phyloP scores from a whole-genome alignment of 2,888 invertebrate species.

The Drosophila nr. fundita region DNA sequence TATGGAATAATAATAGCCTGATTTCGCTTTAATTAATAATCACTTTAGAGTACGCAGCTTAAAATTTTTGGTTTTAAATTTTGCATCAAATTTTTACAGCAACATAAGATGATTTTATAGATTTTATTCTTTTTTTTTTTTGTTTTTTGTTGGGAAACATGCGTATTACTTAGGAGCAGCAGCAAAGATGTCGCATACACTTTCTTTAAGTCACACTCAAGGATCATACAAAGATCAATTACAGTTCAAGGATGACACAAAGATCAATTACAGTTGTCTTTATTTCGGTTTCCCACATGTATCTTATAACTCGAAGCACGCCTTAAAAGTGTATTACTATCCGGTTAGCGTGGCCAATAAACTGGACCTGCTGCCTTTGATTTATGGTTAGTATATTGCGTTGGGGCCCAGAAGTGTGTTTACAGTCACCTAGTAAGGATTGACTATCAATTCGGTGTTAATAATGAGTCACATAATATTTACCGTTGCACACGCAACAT shows the following conservation, averaged over 20 bases:
- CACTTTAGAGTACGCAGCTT: neutral
- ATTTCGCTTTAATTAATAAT: conserved; percentile 7
- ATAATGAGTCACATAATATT: conserved; percentile 23
- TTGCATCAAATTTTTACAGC: neutral
- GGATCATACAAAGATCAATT: conserved; percentile 26
- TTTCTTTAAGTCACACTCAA: conserved; percentile 7
- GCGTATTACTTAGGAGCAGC: conserved; percentile 5
- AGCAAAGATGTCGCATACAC: conserved; percentile 7
- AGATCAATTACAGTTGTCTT: conserved; percentile 15
- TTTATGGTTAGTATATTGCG: neutral
- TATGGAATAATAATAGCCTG: neutral
- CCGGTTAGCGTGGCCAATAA: neutral
- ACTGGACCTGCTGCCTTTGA: conserved; percentile 1
- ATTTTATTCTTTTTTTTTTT: neutral
- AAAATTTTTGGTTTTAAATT: conserved; percentile 7
- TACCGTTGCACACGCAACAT: conserved; percentile 31
- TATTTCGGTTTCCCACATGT: neutral
- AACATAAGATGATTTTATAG: conserved; percentile 9
- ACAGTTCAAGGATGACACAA: conserved; percentile 18
- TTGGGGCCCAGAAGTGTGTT: neutral
- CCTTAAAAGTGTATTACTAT: conserved; percentile 14
- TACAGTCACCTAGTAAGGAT: neutral
- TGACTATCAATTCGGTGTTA: neutral
- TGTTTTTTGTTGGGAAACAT: conserved; percentile 8
- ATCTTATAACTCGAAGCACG: conserved; percentile 12